phyloP scores from a whole-genome alignment of 2,888 invertebrate species.

The Rhamnusium bicolor region DNA sequence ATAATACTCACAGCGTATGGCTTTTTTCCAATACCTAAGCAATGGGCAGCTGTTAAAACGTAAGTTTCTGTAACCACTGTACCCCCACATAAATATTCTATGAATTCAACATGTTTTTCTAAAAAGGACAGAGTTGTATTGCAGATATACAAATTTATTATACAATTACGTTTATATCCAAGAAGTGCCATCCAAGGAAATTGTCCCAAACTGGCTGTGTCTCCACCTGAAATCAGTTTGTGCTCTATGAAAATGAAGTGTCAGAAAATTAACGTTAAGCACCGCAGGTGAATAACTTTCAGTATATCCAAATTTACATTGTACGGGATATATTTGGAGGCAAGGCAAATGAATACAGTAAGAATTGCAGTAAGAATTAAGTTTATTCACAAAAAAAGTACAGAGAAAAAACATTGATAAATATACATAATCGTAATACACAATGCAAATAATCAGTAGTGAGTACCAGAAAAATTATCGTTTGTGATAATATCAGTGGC shows the following conservation, averaged over 20 bases:
- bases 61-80: constrained; percentile 58
- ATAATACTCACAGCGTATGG: constrained; percentile 56
- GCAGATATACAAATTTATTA: neutral
- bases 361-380: too few relatives aligned
- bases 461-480: too few relatives aligned
- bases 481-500: too few relatives aligned
- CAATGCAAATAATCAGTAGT: too few relatives aligned
- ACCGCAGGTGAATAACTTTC: too few relatives aligned
- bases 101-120: constrained; percentile 44
- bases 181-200: constrained; percentile 76
- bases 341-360: too few relatives aligned
- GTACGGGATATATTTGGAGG: too few relatives aligned
- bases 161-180: constrained; percentile 65
- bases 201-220: constrained; percentile 72
- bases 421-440: too few relatives aligned
- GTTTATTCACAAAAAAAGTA: too few relatives aligned
- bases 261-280: too few relatives aligned
- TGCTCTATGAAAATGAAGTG: neutral
- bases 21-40: constrained; percentile 49
- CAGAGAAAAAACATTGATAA: too few relatives aligned
- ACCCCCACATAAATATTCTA: constrained; percentile 63
- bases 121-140: constrained; percentile 31
- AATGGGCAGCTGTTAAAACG: constrained; percentile 64
- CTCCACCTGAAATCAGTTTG: constrained; percentile 37
- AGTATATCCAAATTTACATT: too few relatives aligned